Conservation (phyloP, 2,888 invertebrate species). For the Stramonita haemastoma region DNA sequence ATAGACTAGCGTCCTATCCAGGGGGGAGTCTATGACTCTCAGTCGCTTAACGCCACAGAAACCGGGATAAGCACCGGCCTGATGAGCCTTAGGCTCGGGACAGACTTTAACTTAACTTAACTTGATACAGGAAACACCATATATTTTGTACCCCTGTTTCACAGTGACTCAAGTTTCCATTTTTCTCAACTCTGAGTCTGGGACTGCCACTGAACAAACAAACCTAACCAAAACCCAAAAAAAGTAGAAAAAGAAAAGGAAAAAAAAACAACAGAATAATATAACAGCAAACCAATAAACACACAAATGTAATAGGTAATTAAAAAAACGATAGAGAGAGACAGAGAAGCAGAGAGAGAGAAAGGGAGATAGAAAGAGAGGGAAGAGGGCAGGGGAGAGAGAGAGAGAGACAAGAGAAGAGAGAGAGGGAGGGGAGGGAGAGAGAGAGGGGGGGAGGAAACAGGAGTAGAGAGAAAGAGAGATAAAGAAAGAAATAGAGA, state of each 20-base stretch:
- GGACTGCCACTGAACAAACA: not conserved
- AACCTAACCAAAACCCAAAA: not conserved
- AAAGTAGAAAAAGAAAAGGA: not conserved
- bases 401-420: not conserved
- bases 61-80: too few relatives aligned
- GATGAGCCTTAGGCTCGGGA: too few relatives aligned
- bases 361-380: not conserved
- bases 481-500: not conserved
- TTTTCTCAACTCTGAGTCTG: too few relatives aligned
- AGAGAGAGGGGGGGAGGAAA: not conserved
- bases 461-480: not conserved
- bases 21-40: too few relatives aligned
- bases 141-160: too few relatives aligned
- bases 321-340: not conserved
- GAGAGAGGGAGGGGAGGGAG: too few relatives aligned
- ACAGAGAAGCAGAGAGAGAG: not conserved
- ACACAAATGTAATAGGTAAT: not conserved
- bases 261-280: not conserved
- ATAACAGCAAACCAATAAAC: not conserved
- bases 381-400: not conserved
- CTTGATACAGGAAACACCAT: too few relatives aligned
- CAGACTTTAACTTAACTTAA: too few relatives aligned
- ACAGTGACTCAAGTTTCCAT: too few relatives aligned
- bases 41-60: too few relatives aligned
- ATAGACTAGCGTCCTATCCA: too few relatives aligned